These are phyloP conservation scores for Halichondria panicea DNA, from an alignment of 37 sponge, comb jelly and placozoan genomes.

Conservation along the genomic window DNA sequence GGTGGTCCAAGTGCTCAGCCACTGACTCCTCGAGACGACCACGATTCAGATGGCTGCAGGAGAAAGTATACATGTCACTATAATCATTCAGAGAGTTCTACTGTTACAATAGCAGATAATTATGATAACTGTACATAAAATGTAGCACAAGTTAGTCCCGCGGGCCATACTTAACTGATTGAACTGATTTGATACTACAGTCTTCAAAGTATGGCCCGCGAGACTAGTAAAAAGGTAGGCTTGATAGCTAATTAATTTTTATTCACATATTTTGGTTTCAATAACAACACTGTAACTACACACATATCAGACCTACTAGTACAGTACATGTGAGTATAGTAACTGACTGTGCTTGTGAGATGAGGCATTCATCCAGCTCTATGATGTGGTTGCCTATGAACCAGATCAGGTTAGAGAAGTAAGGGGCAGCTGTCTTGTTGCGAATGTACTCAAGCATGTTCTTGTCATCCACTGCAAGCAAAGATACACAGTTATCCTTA, in stretches of 20 bases:
- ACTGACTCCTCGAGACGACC: conserved; percentile 76
- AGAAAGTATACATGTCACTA: no score
- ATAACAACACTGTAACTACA: neutral
- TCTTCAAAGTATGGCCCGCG: no score
- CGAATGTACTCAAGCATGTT: conserved; percentile 82
- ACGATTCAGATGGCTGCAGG: conserved; percentile 72
- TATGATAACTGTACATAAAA: no score
- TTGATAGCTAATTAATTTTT: no score
- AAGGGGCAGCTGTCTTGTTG: conserved; percentile 91
- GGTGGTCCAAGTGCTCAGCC: conserved; percentile 94
- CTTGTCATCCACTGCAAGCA: conserved; percentile 64
- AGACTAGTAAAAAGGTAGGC: no score
- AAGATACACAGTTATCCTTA: no score
- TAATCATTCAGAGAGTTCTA: no score
- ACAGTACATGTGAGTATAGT: neutral
- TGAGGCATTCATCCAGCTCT: conserved; percentile 88
- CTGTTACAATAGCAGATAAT: no score
- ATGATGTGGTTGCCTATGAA: conserved; percentile 94
- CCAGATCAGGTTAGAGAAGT: conserved; percentile 96
- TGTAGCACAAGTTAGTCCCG: no score
- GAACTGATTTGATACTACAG: no score
- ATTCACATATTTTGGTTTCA: no score
- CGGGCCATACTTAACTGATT: no score
- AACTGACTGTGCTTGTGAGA: conserved; percentile 72
- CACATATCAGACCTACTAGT: conserved; percentile 1